These are phyloP conservation scores for Rhynchopsitta pachyrhyncha DNA, from an alignment of 2,113 vertebrate genomes.

Conservation along the genomic window DNA sequence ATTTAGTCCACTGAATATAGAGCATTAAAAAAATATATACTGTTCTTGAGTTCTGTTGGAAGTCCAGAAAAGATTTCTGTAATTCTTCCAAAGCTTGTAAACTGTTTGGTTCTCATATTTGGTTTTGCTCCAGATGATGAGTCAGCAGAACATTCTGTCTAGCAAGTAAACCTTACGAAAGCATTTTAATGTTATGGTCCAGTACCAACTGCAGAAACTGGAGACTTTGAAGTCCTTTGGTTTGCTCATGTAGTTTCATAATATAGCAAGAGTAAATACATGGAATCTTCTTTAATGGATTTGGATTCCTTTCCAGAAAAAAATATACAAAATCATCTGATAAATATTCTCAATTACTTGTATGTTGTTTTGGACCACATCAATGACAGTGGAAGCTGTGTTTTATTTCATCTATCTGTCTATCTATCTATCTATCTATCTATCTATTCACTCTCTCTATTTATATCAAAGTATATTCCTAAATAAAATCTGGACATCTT, in stretches of 20 bases:
- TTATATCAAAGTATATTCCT: not conserved
- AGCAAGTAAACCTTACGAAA: slow-evolving; percentile 79
- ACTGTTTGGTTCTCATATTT: slow-evolving; percentile 79
- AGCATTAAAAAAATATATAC: not conserved
- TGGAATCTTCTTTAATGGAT: not conserved
- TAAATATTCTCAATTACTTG: not conserved
- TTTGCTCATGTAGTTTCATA: slow-evolving; percentile 86
- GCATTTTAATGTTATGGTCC: slow-evolving; percentile 82
- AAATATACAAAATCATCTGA: not conserved
- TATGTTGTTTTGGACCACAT: not conserved
- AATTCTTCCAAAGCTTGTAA: slow-evolving; percentile 77
- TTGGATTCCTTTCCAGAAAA: not conserved
- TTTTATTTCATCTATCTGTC: not conserved
- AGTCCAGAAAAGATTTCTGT: slow-evolving; percentile 81
- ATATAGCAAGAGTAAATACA: not conserved
- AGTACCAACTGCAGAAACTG: slow-evolving; percentile 77
- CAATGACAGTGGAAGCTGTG: not conserved
- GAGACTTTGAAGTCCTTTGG: slow-evolving; percentile 85
- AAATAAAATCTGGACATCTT: not conserved
- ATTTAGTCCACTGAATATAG: not conserved
- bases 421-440: not conserved
- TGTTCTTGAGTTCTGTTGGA: slow-evolving; percentile 87
- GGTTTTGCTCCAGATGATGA: slow-evolving; percentile 83
- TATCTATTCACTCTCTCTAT: not conserved
- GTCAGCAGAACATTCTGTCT: slow-evolving; percentile 77